phyloP scores from a whole-genome alignment of 2,113 vertebrate genomes.

The Todiramphus chloris region DNA sequence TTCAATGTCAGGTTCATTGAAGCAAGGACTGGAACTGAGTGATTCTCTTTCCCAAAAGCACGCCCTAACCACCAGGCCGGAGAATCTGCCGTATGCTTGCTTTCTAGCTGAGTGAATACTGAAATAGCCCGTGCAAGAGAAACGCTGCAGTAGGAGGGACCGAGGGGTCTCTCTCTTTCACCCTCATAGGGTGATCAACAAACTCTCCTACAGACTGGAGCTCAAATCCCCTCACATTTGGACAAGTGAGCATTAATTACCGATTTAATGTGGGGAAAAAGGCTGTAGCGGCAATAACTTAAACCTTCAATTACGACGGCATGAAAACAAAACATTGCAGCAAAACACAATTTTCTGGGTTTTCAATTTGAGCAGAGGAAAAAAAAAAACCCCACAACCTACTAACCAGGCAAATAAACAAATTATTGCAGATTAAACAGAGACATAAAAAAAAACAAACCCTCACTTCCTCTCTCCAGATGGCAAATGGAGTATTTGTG shows the following conservation, averaged over 20 bases:
- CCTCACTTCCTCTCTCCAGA: slow-evolving; percentile 14
- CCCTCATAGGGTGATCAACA: neutral
- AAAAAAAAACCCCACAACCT: neutral
- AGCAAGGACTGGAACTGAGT: slow-evolving; percentile 11
- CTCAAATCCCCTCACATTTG: neutral
- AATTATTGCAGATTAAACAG: slow-evolving; percentile 27
- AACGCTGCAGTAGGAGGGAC: neutral
- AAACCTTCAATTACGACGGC: neutral
- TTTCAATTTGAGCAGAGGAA: neutral
- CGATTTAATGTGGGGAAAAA: neutral
- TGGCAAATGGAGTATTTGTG: neutral
- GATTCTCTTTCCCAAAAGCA: neutral
- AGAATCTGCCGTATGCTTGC: neutral
- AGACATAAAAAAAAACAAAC: neutral
- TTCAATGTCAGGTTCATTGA: slow-evolving; percentile 29
- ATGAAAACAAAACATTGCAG: neutral
- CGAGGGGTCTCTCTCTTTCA: neutral
- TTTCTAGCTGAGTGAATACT: neutral
- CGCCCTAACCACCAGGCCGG: neutral
- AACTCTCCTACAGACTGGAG: neutral
- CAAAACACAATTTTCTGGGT: neutral
- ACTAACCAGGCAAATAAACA: neutral
- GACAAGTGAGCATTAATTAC: slow-evolving; percentile 16
- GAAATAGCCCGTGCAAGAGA: neutral
- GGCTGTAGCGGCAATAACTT: neutral